A percentile compares a stretch with the other conserved stretches of the same genome.
Evolutionary conservation across 2,797 vertebrate genomes (phyloP).

Genomic region (Lacerta agilis): DNA sequence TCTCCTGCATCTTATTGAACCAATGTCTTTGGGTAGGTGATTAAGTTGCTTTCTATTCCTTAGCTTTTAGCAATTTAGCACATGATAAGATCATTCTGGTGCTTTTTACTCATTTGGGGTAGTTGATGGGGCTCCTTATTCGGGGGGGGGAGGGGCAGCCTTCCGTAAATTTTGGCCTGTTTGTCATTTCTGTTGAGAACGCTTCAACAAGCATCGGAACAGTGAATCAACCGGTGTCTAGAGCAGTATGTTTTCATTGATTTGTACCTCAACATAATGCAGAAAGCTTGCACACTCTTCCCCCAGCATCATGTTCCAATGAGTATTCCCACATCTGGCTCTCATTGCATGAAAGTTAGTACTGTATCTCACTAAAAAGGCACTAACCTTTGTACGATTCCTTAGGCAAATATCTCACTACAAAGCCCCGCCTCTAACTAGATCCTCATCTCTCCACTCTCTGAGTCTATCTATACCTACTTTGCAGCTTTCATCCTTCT

Average conservation of each 20-base stretch:
- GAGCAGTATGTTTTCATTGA: no score
- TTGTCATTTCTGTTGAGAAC: no score
- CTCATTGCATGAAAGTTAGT: constrained; percentile 3
- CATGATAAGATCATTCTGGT: not conserved
- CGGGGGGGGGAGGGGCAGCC: no score
- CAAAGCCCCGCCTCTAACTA: not conserved
- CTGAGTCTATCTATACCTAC: not conserved
- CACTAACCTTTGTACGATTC: not conserved
- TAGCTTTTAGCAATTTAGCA: not conserved
- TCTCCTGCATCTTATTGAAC: not conserved
- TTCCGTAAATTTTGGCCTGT: no score
- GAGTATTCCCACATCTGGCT: not conserved
- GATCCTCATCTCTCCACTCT: not conserved
- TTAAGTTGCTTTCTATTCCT: not conserved
- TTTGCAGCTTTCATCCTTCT: no score
- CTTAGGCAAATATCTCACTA: not conserved
- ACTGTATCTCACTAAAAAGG: not conserved
- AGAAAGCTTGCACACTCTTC: not conserved
- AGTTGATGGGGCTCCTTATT: not conserved
- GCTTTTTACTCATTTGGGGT: not conserved
- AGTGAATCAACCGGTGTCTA: not conserved
- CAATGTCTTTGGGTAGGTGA: not conserved
- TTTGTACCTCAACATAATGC: not conserved
- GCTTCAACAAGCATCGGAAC: no score
- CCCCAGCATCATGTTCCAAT: not conserved